Conservation (phyloP, 2,797 vertebrate species). For the Graptemys geographica region DNA sequence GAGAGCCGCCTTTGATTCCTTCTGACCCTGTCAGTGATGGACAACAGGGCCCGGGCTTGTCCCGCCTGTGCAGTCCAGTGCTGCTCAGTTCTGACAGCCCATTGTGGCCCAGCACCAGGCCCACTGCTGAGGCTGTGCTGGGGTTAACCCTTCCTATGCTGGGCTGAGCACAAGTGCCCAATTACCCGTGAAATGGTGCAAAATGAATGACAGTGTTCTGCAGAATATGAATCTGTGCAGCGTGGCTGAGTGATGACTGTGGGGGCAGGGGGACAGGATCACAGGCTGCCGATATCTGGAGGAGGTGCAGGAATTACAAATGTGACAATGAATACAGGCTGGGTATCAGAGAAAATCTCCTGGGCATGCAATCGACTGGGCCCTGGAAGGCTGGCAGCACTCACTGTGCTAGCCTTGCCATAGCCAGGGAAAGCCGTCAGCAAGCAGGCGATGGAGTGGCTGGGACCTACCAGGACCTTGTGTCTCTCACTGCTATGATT, state of each 20-base stretch:
- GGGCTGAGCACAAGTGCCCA: background rate
- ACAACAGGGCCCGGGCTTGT: background rate
- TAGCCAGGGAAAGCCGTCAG: background rate
- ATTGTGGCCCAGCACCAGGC: background rate
- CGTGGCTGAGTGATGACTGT: background rate
- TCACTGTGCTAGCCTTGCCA: background rate
- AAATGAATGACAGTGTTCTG: background rate
- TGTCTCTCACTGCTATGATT: background rate
- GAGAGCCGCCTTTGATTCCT: background rate
- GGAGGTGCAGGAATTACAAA: background rate
- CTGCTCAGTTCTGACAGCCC: background rate
- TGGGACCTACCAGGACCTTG: background rate
- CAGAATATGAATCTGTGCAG: background rate
- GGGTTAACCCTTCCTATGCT: background rate
- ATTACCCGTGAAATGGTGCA: background rate
- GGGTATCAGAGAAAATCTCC: background rate
- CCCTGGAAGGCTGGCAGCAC: background rate
- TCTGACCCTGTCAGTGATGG: background rate
- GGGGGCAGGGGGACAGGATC: background rate
- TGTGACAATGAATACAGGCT: background rate
- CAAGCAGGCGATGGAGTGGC: accelerated
- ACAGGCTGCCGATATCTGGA: background rate
- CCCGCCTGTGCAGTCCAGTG: background rate
- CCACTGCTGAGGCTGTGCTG: background rate
- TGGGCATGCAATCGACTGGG: background rate